Evolutionary conservation across 1,140 invertebrate genomes (phyloP).

Genomic region (Ceratosolen solmsi): DNA sequence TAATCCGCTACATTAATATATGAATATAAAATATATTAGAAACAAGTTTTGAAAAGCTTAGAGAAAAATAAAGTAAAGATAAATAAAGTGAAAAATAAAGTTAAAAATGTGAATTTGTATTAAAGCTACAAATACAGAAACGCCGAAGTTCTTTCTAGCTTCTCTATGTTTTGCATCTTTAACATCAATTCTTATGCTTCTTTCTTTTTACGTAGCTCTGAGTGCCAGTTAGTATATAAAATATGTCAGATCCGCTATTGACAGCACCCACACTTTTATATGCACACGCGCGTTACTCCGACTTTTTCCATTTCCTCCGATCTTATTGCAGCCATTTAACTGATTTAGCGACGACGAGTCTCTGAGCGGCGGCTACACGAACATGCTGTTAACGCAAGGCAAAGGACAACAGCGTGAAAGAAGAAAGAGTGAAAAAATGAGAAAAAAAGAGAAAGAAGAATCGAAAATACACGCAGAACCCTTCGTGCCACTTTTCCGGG

Average conservation of each 20-base stretch:
- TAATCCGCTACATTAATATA: too few species aligned
- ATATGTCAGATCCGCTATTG: constrained; percentile 58
- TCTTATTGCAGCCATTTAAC: constrained; percentile 61
- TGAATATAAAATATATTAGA: too few species aligned
- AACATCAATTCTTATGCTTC: constrained; percentile 1
- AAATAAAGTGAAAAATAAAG: too few species aligned
- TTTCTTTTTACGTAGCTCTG: not conserved
- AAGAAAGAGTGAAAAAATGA: constrained; percentile 2
- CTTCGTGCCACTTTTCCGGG: constrained; percentile 60
- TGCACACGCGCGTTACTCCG: constrained; percentile 58
- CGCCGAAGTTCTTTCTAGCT: not conserved
- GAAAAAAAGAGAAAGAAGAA: not conserved
- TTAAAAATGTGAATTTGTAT: too few species aligned
- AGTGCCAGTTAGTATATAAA: constrained; percentile 52
- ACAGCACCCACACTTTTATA: constrained; percentile 57
- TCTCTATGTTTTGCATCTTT: constrained; percentile 19
- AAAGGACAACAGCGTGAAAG: not conserved
- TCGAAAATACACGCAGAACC: constrained; percentile 38
- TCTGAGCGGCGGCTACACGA: constrained; percentile 8
- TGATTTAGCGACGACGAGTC: constrained; percentile 60
- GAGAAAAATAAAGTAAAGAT: too few species aligned
- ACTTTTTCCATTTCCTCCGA: constrained; percentile 54
- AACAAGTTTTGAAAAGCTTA: too few species aligned
- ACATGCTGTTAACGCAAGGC: constrained; percentile 37
- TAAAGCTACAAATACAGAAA: not conserved